Evolutionary conservation across 2,113 vertebrate genomes (phyloP).

Genomic region (Salvelinus sp.): DNA sequence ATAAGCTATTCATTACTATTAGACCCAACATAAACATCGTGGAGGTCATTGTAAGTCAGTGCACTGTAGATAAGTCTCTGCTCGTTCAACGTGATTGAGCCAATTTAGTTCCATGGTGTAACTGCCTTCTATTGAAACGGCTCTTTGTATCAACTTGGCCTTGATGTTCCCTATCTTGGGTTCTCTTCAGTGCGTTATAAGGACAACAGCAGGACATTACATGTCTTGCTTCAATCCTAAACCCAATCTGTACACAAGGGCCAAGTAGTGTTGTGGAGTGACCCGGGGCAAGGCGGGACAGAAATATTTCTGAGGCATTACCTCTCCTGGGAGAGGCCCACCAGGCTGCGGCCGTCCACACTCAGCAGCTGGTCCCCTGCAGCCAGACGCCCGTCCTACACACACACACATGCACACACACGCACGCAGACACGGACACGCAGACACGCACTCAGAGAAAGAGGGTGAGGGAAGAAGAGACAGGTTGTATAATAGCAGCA

Average conservation of each 20-base stretch:
- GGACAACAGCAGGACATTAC: neutral
- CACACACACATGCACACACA: neutral
- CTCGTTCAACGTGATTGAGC: no score
- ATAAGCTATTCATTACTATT: neutral
- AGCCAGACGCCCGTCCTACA: conserved; percentile 90
- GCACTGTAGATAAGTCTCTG: no score
- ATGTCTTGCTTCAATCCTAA: neutral
- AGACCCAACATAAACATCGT: neutral
- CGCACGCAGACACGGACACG: conserved; percentile 3
- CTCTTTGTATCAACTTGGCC: no score
- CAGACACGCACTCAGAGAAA: neutral
- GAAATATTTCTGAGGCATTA: conserved; percentile 48
- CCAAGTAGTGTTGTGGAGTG: neutral
- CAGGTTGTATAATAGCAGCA: neutral
- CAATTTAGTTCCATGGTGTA: no score
- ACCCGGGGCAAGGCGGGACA: neutral
- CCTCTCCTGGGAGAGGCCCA: conserved; percentile 98
- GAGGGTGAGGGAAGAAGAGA: conserved; percentile 10
- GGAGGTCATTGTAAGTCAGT: neutral
- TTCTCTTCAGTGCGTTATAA: no score
- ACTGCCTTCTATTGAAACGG: no score
- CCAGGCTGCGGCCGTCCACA: conserved; percentile 93
- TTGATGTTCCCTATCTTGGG: no score
- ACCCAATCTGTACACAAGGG: neutral
- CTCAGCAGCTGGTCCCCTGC: conserved; percentile 96